Base-by-base conservation (phyloP, 2,797 vertebrate genomes). In the Propithecus perrieri region DNA sequence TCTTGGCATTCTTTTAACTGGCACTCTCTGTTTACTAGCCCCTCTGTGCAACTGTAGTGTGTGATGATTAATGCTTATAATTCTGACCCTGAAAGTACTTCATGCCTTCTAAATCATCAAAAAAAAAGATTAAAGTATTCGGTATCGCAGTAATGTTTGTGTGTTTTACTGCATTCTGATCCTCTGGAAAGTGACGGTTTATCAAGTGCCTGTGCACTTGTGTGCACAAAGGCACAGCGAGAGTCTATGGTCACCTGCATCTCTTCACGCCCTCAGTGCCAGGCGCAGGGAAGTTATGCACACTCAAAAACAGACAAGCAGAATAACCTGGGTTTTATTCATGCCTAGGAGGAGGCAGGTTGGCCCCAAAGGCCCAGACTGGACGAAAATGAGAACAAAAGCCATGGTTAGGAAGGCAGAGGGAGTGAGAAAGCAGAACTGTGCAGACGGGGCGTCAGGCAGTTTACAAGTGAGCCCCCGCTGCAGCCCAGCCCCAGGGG, bases 71-170 rank as follows among this genome's bases (percentile, higher is more conserved):
- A 97, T 97, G 96, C 72, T 97, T 97, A 53, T 95, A 89, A 94
- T 89, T 93, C 96, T 97, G 97, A 96, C 96, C 97, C 96, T 92
- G 91, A 96, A 96, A 86, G 89, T 81, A 74, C 95, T 93, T 95
- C 67, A 43, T n/a, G 86, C 67, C 91, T 90, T 79, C 95, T 97
- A 96, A 97, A 96, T 97, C 94, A 97, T 97, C 75, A 89, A 75
- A 95, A 95, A 41, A 43, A 93, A 91, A 97, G 93, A 97, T 97
- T 97, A 95, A 98, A 97, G 94, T 96, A 96, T 96, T 97, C 83
- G 95, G 6, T 89, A 96, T 80, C 13, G 5, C 69, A 67, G 33
- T 86, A 61, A 95, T 97, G 83, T 97, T 91, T 97, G 75, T 97
- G 81, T 94, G 95, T 95, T 96, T 96, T 88, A 71, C 89, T 67